phyloP scores from a whole-genome alignment of 2,797 vertebrate species.

The Garrulus glandarius region DNA sequence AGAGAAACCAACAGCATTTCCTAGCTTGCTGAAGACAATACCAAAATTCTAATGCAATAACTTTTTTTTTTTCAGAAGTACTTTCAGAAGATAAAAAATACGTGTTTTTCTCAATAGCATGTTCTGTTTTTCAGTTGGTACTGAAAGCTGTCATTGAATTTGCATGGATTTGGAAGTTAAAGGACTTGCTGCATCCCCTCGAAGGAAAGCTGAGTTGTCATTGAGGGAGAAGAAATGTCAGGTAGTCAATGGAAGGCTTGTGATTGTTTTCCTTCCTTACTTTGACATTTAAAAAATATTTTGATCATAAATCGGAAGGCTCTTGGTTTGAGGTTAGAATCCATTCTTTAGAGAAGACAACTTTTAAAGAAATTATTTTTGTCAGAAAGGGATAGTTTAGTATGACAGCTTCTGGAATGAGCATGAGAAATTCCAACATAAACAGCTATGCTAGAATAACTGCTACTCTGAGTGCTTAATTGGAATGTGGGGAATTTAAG shows the following conservation, averaged over 20 bases:
- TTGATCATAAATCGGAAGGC: background rate
- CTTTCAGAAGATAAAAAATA: background rate
- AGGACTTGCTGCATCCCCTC: slow-evolving; percentile 56
- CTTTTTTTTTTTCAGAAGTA: background rate
- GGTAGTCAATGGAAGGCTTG: slow-evolving; percentile 22
- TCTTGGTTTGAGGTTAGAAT: background rate
- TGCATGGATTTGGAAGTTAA: slow-evolving; percentile 76
- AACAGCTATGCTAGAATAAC: background rate
- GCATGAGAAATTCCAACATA: background rate
- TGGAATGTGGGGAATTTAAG: background rate
- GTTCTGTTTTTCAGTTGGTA: background rate
- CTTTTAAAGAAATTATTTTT: background rate
- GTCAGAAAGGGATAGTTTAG: background rate
- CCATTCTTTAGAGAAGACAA: background rate
- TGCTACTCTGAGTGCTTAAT: background rate
- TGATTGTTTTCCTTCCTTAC: background rate
- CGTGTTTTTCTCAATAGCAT: background rate
- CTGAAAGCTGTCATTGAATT: background rate
- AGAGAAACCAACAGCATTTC: background rate
- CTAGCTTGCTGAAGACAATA: background rate
- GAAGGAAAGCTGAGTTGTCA: background rate
- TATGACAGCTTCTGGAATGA: background rate
- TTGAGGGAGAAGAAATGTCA: slow-evolving; percentile 24
- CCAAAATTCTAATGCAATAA: background rate
- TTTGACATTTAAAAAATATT: background rate